Evolutionary conservation across 2,888 invertebrate genomes (phyloP), one percentile per base, ranked within the genome.

Genomic region (Drosophila suboccidentalis): DNA sequence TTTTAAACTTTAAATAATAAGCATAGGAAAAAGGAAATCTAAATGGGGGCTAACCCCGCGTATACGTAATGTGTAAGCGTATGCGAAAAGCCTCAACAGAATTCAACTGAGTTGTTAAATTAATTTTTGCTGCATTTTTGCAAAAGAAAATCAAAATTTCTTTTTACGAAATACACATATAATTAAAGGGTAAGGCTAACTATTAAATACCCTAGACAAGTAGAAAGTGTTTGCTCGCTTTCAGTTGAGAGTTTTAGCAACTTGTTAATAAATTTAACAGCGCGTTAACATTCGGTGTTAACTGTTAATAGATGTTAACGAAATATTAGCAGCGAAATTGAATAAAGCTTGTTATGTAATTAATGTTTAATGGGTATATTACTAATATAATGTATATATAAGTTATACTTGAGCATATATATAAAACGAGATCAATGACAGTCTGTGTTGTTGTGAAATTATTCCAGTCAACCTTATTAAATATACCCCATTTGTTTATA

Each of bases 61-160:
- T 87, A 84, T 84, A 85, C 84, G 80, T 82, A 78, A 82, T 65
- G 67, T 51, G 43, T 2, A 46, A 32, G 43, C 65, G 63, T 63
- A 54, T 44, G 50, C 71, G 87, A 82, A 59, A 75, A 82, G 89
- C 81, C 75, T 90, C 85, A 91, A 78, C 82, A 83, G 82, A 90
- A 88, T 71, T 90, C 90, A 89, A 90, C 90, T 90, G 91, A 91
- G 80, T 89, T 90, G 90, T 90, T 89, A 91, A 90, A 91, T 90
- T 90, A 90, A 90, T 90, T 88, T 90, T 80, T 87, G 70, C 85
- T 87, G 89, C 87, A 90, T 73, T 49, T 49, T 49, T 84, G 78
- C 76, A 78, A 78, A 82, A 76, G 64, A 66, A 83, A 80, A 86
- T 89, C 75, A 81, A 78, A 73, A 47, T n/a, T 62, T 67, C 68